phyloP scores from a whole-genome alignment of 2,888 invertebrate genomes.

The Polietes domitor region DNA sequence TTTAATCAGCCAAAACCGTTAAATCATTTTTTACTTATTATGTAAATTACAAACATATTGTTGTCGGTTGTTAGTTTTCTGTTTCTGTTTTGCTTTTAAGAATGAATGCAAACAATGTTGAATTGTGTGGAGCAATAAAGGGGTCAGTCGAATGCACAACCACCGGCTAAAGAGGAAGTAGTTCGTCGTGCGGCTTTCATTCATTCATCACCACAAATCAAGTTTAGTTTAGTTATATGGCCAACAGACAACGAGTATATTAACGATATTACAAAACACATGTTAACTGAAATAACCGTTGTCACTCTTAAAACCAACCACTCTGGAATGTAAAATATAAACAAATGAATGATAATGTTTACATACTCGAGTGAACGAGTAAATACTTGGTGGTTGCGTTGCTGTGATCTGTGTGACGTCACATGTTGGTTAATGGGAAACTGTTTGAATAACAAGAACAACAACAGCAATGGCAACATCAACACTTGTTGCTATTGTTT shows the following conservation, averaged over 20 bases:
- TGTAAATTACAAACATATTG: slow-evolving; percentile 7
- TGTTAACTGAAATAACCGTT: slow-evolving; percentile 38
- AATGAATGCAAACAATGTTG: slow-evolving; percentile 3
- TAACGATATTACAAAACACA: slow-evolving; percentile 34
- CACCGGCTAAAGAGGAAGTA: slow-evolving; percentile 11
- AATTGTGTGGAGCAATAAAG: not conserved
- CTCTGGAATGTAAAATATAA: slow-evolving; percentile 26
- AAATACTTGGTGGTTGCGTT: slow-evolving; percentile 6
- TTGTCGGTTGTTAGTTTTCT: not conserved
- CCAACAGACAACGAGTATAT: not conserved
- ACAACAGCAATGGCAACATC: no score
- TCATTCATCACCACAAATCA: not conserved
- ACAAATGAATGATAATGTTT: slow-evolving; percentile 14
- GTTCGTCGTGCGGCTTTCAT: not conserved
- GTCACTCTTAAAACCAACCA: not conserved
- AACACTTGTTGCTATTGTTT: slow-evolving; percentile 9
- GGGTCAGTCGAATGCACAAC: slow-evolving; percentile 16
- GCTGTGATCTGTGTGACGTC: slow-evolving; percentile 8
- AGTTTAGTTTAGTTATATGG: not conserved
- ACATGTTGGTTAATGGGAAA: slow-evolving; percentile 12
- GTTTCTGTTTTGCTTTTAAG: not conserved
- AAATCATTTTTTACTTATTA: slow-evolving; percentile 4
- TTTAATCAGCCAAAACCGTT: slow-evolving; percentile 1
- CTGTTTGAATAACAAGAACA: not conserved
- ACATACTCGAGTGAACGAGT: no score